Base-by-base conservation (phyloP, 2,797 vertebrate genomes). In the Centropyge bicolor region DNA sequence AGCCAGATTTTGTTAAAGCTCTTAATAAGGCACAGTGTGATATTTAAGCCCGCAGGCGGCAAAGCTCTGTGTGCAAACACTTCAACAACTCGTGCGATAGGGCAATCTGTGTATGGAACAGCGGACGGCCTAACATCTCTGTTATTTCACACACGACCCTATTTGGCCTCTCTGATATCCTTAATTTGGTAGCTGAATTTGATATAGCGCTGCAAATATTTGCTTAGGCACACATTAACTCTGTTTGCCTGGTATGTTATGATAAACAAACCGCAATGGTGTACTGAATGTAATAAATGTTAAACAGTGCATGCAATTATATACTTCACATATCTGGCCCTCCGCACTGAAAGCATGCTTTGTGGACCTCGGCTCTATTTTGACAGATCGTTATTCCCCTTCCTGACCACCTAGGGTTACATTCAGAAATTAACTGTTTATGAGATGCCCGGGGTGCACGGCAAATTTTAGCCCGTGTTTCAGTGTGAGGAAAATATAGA, bases 131-230 rank as follows among this genome's bases (percentile, higher is more conserved):
- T 87, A 91, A 93, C 88, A 89, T 89, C 88, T 92, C 88, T 93
- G 93, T 91, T 92, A 91, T 92, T 94, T 93, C 90, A 92, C 88
- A 92, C 74, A 83, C 77, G 85, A 94, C 93, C 94, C 92, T 88
- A 85, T 94, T 94, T 95, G 93, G 92, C 94, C 92, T 86, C 91
- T 91, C 80, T 91, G 93, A 95, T 94, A 93, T 89, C 87, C 91
- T 88, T 92, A 92, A 95, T 94, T 95, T 93, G 93, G 91, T 80
- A 83, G 91, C 87, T 63, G 91, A 91, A 94, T 94, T 94, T 93
- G 93, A 95, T 95, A 94, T 92, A 95, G 92, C 69, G 81, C 88
- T 60, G 89, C 93, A 95, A 95, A 95, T 95, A 95, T 96, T 95
- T 95, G 89, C 93, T 80, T 73, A 84, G 78, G 90, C 90, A 93